Percentiles rank a stretch among this genome's conserved stretches.
These are phyloP conservation scores for Macquaria ambigua DNA, from an alignment of 2,113 vertebrate genomes.

Conservation along the genomic window DNA sequence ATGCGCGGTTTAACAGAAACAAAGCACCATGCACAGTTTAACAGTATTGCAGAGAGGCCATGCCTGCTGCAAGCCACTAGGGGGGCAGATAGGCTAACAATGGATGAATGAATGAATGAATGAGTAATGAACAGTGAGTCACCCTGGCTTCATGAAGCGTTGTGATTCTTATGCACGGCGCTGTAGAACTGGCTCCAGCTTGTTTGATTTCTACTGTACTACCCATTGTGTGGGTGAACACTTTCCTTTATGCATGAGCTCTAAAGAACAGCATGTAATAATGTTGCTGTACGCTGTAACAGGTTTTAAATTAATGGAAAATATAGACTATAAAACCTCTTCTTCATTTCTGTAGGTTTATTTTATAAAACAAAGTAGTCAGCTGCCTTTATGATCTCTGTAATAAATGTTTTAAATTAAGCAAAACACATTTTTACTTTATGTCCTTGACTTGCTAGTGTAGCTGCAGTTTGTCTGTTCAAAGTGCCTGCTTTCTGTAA, in stretches of 20 bases:
- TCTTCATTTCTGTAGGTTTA: conserved; percentile 6
- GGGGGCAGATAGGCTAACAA: conserved; percentile 39
- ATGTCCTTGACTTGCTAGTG: conserved; percentile 3
- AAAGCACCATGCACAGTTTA: neutral
- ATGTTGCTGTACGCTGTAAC: neutral
- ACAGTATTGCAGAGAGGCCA: neutral
- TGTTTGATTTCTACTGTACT: neutral
- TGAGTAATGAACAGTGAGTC: conserved; percentile 45
- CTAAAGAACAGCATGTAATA: neutral
- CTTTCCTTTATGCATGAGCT: neutral
- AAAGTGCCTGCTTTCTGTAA: conserved; percentile 18
- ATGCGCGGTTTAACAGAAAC: neutral
- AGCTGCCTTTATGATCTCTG: conserved; percentile 16
- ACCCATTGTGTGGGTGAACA: neutral
- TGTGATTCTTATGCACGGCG: neutral
- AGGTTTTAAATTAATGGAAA: neutral
- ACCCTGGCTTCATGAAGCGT: conserved; percentile 6
- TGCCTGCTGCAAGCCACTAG: conserved; percentile 56
- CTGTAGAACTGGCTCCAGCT: conserved; percentile 5
- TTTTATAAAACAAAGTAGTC: neutral
- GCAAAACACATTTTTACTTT: conserved; percentile 19
- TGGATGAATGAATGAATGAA: conserved; percentile 28
- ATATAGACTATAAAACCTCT: neutral
- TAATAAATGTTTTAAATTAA: conserved; percentile 20
- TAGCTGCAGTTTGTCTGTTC: conserved; percentile 32